phyloP scores from a whole-genome alignment of 64 coral and sea anemone species.

The Cladopsammia gracilis region DNA sequence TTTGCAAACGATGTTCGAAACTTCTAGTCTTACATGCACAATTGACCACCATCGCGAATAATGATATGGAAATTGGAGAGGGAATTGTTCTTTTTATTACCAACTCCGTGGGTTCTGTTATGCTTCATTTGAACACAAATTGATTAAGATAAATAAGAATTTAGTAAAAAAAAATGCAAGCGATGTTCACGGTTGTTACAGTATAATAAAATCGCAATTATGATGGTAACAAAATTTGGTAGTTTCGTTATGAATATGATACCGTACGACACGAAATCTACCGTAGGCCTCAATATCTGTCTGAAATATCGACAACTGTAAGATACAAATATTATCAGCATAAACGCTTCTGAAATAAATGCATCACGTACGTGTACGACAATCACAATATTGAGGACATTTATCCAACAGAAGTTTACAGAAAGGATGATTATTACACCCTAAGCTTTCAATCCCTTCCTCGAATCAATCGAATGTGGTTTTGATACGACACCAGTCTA shows the following conservation, averaged over 20 bases:
- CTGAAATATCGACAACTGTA: background rate
- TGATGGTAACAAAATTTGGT: background rate
- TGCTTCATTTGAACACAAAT: background rate
- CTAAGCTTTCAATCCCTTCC: background rate
- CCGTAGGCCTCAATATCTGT: background rate
- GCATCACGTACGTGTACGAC: background rate
- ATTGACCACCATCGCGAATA: background rate
- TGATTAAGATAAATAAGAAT: constrained; percentile 1
- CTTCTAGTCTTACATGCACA: too few relatives aligned
- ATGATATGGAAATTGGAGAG: background rate
- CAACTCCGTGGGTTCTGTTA: background rate
- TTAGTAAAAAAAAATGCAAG: background rate
- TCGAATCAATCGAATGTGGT: background rate
- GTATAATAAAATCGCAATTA: background rate
- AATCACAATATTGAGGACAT: background rate
- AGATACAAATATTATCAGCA: background rate
- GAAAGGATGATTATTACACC: background rate
- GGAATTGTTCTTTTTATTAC: background rate
- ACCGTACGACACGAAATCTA: background rate
- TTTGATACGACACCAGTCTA: background rate
- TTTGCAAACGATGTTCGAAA: too few relatives aligned
- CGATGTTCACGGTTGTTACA: background rate
- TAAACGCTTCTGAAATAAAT: background rate
- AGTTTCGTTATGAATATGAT: background rate
- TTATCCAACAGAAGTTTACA: background rate